Percentiles rank a stretch among this genome's conserved stretches.
Conservation (phyloP, 2,113 vertebrate genomes). For the Erythrocercus mccallii region DNA sequence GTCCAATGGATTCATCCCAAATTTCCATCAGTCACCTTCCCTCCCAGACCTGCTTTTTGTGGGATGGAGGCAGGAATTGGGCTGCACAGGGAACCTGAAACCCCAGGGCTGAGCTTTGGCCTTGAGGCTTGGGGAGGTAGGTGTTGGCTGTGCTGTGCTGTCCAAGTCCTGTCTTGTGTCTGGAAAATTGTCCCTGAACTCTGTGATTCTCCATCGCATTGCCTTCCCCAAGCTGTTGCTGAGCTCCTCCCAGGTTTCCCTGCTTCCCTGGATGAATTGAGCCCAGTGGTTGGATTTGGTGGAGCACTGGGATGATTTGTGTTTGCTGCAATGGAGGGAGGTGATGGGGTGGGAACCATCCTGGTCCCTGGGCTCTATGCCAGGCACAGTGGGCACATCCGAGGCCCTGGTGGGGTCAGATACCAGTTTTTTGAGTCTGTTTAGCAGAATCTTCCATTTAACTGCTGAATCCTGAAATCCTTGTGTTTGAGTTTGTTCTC, state of each 20-base stretch:
- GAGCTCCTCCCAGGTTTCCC: neutral
- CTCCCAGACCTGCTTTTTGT: rapidly evolving
- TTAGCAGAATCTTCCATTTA: neutral
- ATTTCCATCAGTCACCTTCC: neutral
- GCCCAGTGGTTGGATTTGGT: neutral
- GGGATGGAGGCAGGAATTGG: neutral
- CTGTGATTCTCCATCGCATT: rapidly evolving
- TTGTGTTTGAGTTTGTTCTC: neutral
- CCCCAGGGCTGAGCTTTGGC: neutral
- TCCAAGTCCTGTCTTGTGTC: neutral
- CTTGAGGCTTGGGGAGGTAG: neutral
- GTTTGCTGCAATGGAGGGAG: rapidly evolving
- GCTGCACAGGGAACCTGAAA: neutral
- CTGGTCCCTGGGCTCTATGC: neutral
- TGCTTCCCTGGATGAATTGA: neutral
- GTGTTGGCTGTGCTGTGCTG: neutral
- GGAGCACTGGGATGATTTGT: neutral
- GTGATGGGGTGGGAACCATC: neutral
- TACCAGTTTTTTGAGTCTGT: neutral
- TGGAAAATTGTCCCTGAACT: neutral
- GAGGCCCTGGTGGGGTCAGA: neutral
- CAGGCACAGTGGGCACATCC: neutral
- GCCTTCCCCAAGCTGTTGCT: neutral
- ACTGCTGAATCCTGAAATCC: neutral
- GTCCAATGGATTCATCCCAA: neutral